phyloP scores from a whole-genome alignment of 2,888 invertebrate species.

The Drosophila bunnanda region DNA sequence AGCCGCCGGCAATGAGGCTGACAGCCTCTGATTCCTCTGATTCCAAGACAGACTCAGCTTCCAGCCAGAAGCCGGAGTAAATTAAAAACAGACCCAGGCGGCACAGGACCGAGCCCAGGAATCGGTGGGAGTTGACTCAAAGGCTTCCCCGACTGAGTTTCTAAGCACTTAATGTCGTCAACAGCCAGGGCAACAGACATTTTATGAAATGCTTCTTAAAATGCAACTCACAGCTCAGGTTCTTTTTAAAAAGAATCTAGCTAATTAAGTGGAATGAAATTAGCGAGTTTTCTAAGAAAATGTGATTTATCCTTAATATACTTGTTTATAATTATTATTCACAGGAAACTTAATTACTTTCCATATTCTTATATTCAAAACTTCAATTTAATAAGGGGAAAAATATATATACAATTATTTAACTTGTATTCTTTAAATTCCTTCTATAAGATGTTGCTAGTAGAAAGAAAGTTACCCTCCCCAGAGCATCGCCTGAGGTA shows the following conservation, averaged over 20 bases:
- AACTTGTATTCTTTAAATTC: not conserved
- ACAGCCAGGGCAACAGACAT: slow-evolving; percentile 4
- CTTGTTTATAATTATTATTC: not conserved
- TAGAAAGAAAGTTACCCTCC: not conserved
- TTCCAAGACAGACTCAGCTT: slow-evolving; percentile 23
- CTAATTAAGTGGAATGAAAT: slow-evolving; percentile 11
- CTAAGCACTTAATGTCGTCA: slow-evolving; percentile 55
- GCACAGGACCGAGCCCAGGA: slow-evolving; percentile 50
- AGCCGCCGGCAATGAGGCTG: slow-evolving; percentile 76
- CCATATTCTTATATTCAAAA: too few species aligned
- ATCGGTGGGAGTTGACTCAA: slow-evolving; percentile 63
- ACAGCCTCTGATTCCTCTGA: slow-evolving; percentile 30
- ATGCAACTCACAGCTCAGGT: not conserved
- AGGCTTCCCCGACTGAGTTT: slow-evolving; percentile 56
- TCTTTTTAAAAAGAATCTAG: not conserved
- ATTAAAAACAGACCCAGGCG: slow-evolving; percentile 73
- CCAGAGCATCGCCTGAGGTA: not conserved
- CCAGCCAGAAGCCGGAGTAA: slow-evolving; percentile 51
- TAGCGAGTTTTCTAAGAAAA: not conserved
- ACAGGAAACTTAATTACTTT: not conserved
- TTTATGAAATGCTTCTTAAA: slow-evolving; percentile 3
- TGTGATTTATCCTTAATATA: not conserved
- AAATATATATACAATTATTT: too few species aligned
- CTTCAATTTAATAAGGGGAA: too few species aligned
- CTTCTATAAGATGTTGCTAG: too few species aligned